Evolutionary conservation across 2,797 vertebrate genomes (phyloP).

Genomic region (Lemur catta): DNA sequence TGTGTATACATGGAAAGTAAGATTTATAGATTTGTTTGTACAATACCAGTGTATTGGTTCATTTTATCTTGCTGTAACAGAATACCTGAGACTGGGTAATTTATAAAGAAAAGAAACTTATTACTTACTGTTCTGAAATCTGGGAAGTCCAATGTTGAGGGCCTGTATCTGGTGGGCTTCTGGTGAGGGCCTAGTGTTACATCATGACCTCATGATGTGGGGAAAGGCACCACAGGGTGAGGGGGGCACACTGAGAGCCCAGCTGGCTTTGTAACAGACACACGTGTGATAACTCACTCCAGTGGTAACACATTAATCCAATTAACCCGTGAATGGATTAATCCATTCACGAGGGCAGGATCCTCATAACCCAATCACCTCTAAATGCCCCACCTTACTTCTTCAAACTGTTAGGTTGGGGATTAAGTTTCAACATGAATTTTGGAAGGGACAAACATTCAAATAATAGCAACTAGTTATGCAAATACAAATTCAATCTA

Average conservation of each 20-base stretch:
- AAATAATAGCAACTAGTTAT: neutral
- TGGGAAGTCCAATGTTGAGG: neutral
- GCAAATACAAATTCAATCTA: slow-evolving; percentile 23
- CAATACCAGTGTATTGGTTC: neutral
- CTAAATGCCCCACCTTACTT: neutral
- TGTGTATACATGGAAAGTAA: neutral
- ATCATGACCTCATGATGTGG: neutral
- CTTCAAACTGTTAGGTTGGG: neutral
- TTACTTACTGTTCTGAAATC: neutral
- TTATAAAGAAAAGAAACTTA: neutral
- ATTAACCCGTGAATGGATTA: neutral
- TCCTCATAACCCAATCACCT: neutral
- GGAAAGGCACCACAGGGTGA: accelerated
- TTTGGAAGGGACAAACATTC: neutral
- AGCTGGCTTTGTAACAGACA: neutral
- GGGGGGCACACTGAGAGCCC: neutral
- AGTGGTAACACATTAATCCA: neutral
- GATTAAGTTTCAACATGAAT: neutral
- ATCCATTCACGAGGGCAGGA: neutral
- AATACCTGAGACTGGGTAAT: neutral
- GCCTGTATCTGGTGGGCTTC: neutral
- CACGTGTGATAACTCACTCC: neutral
- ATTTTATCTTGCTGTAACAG: neutral
- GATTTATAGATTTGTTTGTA: neutral
- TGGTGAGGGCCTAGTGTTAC: neutral